Conservation (phyloP, 1,140 invertebrate genomes). For the Drepana arcuata region DNA sequence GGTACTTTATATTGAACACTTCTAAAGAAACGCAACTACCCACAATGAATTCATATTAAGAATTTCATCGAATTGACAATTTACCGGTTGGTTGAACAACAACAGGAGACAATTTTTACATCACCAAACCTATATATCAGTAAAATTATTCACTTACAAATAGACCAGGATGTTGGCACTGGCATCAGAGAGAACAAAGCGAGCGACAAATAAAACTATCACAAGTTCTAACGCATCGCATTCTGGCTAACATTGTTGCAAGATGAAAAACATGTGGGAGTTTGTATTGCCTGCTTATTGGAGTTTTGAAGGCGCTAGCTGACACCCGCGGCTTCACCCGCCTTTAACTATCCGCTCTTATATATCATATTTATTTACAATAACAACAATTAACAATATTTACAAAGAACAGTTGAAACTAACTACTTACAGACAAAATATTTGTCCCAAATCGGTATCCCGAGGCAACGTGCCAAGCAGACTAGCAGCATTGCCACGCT, state of each 20-base stretch:
- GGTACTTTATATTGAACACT: neutral
- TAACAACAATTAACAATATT: too few relatives aligned
- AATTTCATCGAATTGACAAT: neutral
- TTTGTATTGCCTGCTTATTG: too few relatives aligned
- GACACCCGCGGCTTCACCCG: too few relatives aligned
- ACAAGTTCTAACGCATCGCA: too few relatives aligned
- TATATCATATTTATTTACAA: neutral
- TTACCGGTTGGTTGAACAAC: neutral
- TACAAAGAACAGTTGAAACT: too few relatives aligned
- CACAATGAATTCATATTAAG: neutral
- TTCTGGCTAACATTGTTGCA: neutral
- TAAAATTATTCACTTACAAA: constrained; percentile 25
- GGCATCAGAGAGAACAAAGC: constrained; percentile 36
- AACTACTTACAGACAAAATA: too few relatives aligned
- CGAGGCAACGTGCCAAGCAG: too few relatives aligned
- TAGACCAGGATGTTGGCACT: constrained; percentile 37
- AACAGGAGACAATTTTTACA: constrained; percentile 15
- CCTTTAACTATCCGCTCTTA: too few relatives aligned
- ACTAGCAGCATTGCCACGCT: too few relatives aligned
- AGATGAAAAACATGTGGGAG: neutral
- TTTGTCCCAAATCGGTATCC: too few relatives aligned
- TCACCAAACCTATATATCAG: constrained; percentile 20
- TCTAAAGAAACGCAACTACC: neutral
- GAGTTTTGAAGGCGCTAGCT: too few relatives aligned
- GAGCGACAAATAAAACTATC: constrained; percentile 35